phyloP scores from a whole-genome alignment of 1,140 invertebrate species.

The Aphelinus atriplicis region DNA sequence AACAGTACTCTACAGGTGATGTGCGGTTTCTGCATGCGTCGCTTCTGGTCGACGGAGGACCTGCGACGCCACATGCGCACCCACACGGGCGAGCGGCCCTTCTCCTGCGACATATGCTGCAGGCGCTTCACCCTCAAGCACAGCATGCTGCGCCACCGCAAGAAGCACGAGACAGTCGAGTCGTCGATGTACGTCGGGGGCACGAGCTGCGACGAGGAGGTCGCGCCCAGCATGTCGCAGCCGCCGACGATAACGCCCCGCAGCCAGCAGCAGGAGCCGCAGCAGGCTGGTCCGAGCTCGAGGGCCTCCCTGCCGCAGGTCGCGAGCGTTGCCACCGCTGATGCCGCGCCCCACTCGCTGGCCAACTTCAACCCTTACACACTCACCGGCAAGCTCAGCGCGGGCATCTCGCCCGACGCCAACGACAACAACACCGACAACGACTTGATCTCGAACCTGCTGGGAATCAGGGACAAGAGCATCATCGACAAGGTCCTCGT shows the following conservation, averaged over 20 bases:
- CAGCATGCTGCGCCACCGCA: conserved; percentile 90
- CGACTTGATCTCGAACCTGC: conserved; percentile 87
- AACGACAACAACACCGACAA: conserved; percentile 70
- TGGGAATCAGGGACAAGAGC: conserved; percentile 87
- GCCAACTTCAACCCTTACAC: conserved; percentile 60
- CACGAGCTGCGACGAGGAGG: conserved; percentile 64
- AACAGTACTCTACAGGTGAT: conserved; percentile 72
- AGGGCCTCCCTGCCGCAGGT: conserved; percentile 58
- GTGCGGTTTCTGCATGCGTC: conserved; percentile 90
- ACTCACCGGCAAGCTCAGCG: conserved; percentile 68
- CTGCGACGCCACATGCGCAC: conserved; percentile 90
- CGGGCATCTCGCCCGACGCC: conserved; percentile 55
- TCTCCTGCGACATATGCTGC: conserved; percentile 83
- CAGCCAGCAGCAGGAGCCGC: conserved; percentile 52
- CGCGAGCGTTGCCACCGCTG: conserved; percentile 54
- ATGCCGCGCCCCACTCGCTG: conserved; percentile 57
- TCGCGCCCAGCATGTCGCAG: conserved; percentile 38
- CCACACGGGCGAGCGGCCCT: conserved; percentile 83
- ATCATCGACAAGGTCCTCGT: conserved; percentile 86
- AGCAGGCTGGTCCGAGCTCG: conserved; percentile 43
- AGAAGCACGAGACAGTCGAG: conserved; percentile 76
- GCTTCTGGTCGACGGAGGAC: conserved; percentile 94
- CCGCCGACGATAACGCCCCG: conserved; percentile 65
- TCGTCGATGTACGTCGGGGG: conserved; percentile 57
- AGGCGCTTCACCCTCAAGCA: conserved; percentile 91